Evolutionary conservation across 1,140 invertebrate species (phyloP), one percentile per base, ranked within the genome.

Genomic region (Lepidurus arcticus): DNA sequence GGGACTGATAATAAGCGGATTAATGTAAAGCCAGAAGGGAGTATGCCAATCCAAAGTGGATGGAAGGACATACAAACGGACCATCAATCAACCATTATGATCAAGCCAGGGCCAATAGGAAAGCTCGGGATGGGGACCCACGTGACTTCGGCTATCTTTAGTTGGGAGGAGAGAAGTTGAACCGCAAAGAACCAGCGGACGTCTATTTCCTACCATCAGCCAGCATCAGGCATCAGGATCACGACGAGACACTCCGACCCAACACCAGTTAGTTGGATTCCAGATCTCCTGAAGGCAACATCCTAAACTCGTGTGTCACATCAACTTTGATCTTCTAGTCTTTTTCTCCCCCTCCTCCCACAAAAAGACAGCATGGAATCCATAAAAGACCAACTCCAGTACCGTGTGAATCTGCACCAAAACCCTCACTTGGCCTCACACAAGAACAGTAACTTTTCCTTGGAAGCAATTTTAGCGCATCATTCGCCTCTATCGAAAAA

Each of bases 1-100:
- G 16, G 53, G 16, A 65, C 53, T 65, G 53, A 65, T 65, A 21
- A 7, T 65, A 21, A 65, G 53, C n/a, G 53, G 53, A 65, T 65
- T 65, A 65, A 13, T 65, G 9, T 65, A 65, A 13, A 65, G 9
- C 21, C 16, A 65, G n/a, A 65, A 65, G 53, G 53, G 53, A n/a
- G n/a, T 65, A 21, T 65, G 53, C 53, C 53, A 65, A 65, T 65
- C 8, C 53, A 13, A 65, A 65, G 53, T 65, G 53, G 53, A 65
- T 65, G 53, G 53, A 13, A 7, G 16, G 53, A 65, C 53, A 65
- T 65, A 16, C 21, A 65, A 16, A 34, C 34, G 9, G 53, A 65
- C 53, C 53, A 65, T 65, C 53, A 65, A 65, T 65, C 53, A 65
- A 65, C 53, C 53, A 65, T 65, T 65, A 65, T 65, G 53, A 13